Percentiles rank a stretch among this genome's conserved stretches.
Evolutionary conservation across 2,888 invertebrate genomes (phyloP).

Genomic region (Cenopis cana): DNA sequence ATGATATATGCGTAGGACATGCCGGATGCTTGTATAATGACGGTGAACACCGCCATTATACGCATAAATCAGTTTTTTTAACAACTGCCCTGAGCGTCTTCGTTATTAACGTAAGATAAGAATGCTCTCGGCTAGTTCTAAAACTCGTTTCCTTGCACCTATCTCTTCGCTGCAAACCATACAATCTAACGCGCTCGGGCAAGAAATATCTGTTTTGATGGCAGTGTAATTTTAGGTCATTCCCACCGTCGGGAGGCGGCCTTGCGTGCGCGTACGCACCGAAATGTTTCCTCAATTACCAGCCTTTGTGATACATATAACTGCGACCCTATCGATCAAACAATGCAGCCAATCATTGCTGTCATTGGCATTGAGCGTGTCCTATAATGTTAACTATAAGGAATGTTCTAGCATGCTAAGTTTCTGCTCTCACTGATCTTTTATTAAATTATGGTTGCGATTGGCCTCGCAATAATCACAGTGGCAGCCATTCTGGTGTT

Average conservation of each 20-base stretch:
- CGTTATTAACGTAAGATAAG: conserved; percentile 37
- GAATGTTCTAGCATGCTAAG: conserved; percentile 22
- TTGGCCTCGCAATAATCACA: conserved; percentile 19
- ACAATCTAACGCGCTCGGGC: conserved; percentile 51
- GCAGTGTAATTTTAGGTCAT: conserved; percentile 74
- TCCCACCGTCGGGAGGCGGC: conserved; percentile 69
- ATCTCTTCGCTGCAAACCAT: conserved; percentile 52
- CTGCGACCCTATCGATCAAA: conserved; percentile 54
- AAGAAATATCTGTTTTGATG: conserved; percentile 61
- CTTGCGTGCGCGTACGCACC: conserved; percentile 56
- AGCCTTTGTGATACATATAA: conserved; percentile 57
- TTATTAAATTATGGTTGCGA: conserved; percentile 3
- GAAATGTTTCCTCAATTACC: conserved; percentile 60
- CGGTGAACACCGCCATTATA: conserved; percentile 53
- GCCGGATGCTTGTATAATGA: conserved; percentile 78
- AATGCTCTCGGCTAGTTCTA: conserved; percentile 9
- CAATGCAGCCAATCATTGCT: conserved; percentile 58
- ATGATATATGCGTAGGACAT: conserved; percentile 75
- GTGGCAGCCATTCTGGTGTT: conserved; percentile 17
- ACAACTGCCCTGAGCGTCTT: conserved; percentile 32
- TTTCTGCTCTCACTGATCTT: background rate
- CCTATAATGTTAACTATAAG: conserved; percentile 55
- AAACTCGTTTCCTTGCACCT: background rate
- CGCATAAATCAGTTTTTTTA: conserved; percentile 42
- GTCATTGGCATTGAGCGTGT: conserved; percentile 57